Base-by-base conservation (phyloP, 2,113 vertebrate species). In the Ameiurus melas region DNA sequence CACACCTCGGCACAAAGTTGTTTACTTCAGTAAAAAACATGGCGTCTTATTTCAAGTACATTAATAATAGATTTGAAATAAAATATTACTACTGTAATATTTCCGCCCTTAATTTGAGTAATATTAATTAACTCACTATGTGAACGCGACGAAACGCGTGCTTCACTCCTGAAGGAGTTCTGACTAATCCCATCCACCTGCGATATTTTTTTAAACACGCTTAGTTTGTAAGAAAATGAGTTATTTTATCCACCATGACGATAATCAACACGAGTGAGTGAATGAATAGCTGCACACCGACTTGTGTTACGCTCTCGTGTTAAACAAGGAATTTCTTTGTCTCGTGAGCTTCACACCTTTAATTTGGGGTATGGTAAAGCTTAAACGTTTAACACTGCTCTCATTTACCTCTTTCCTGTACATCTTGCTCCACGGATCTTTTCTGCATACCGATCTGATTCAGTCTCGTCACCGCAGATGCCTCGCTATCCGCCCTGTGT, bases 331-430 rank as follows among this genome's bases (percentile, higher is more conserved):
- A 22, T 13, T 19, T 75, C 71, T 22, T 22, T 43, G 36, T 10
- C 36, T 17, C 3, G 3, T 43, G 36, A 75, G 19, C 71, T 43
- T 75, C 8, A 20, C 10, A 43, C 43, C 71, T 73, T 70, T 73
- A 19, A 60, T 58, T 12, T 82, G n/a, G 5, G 53, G 19, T 83
- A 39, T 1, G 5, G 80, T 39, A 66, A 4, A 68, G 62, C 47
- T 27, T 51, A n/a, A 51, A 16, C 10, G 19, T 53, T 55, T 27
- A 71, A 2, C 4, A 4, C 10, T 27, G 14, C 66, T 43, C 30
- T 58, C 2, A 33, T 66, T 80, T 90, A 91, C 91, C 91, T 86
- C 78, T 90, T 51, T 90, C 83, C 77, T 66, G 60, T 85, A n/a
- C 7, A 36, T 71, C 83, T 20, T 80, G 83, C 62, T 84, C 86